Percentiles rank a stretch among this genome's conserved stretches.
Evolutionary conservation across 35 echinoderm and acorn worm genomes (phyloP).

Genomic region (Stichopus chloronotus): DNA sequence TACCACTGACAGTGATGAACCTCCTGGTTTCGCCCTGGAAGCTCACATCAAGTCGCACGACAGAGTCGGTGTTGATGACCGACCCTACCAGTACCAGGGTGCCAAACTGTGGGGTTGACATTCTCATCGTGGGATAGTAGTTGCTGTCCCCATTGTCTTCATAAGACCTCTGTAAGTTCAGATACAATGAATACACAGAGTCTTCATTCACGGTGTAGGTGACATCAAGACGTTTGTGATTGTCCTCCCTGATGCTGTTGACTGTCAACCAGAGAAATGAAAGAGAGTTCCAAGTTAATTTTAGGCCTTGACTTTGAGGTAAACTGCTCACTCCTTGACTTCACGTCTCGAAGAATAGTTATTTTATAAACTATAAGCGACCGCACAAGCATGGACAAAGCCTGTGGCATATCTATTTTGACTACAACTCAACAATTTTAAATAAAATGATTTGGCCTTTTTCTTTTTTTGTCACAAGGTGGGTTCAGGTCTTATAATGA

Average conservation of each 20-base stretch:
- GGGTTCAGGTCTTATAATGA: no score
- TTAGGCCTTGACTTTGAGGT: not conserved
- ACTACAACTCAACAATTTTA: no score
- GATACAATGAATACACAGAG: not conserved
- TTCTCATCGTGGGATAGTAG: conserved; percentile 8
- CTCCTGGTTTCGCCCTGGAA: not conserved
- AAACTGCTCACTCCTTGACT: not conserved
- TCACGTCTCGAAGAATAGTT: no score
- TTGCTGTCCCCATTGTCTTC: not conserved
- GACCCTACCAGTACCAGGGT: not conserved
- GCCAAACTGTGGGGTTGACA: not conserved
- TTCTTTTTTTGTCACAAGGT: no score
- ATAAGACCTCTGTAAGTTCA: not conserved
- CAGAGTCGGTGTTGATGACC: not conserved
- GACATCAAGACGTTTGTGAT: conserved; percentile 24
- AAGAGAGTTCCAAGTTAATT: not conserved
- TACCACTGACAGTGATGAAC: conserved; percentile 46
- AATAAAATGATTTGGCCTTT: no score
- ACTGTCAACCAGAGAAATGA: not conserved
- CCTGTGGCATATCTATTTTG: no score
- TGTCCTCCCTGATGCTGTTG: not conserved
- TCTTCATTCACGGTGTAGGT: not conserved
- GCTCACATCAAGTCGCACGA: conserved; percentile 33
- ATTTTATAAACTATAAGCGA: no score
- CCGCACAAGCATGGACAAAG: no score